phyloP scores from a whole-genome alignment of 92 coral and sea anemone species.

The Bergia puertoricense region DNA sequence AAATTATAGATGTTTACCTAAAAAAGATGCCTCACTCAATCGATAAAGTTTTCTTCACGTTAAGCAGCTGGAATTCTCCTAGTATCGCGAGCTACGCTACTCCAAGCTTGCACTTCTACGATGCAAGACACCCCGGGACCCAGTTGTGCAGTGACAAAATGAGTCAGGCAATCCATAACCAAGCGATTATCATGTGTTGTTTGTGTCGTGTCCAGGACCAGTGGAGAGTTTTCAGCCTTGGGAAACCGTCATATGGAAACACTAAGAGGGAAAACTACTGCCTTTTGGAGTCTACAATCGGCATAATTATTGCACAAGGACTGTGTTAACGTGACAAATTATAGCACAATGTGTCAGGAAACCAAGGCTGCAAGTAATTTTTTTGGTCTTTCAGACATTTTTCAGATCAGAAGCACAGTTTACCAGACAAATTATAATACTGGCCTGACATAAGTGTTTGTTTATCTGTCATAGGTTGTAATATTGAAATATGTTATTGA shows the following conservation, averaged over 20 bases:
- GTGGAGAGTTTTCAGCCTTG: slow-evolving; percentile 33
- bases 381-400: too few relatives aligned
- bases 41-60: slow-evolving; percentile 61
- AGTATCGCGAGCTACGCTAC: slow-evolving; percentile 48
- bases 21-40: slow-evolving; percentile 49
- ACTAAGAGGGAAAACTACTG: slow-evolving; percentile 32
- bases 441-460: too few relatives aligned
- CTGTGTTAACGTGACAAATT: neutral
- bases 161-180: slow-evolving; percentile 26
- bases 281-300: neutral
- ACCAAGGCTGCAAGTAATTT: too few relatives aligned
- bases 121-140: slow-evolving; percentile 46
- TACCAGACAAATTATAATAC: too few relatives aligned
- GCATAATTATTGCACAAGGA: neutral
- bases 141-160: slow-evolving; percentile 51
- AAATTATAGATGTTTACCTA: slow-evolving; percentile 44
- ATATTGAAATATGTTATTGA: too few relatives aligned
- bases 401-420: too few relatives aligned
- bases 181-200: slow-evolving; percentile 12
- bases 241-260: slow-evolving; percentile 3
- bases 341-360: too few relatives aligned
- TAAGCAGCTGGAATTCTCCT: slow-evolving; percentile 64
- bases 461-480: too few relatives aligned
- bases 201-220: neutral
- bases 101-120: slow-evolving; percentile 63